Conservation (phyloP, 2,888 invertebrate genomes). For the Meiosimyza platycephala region DNA sequence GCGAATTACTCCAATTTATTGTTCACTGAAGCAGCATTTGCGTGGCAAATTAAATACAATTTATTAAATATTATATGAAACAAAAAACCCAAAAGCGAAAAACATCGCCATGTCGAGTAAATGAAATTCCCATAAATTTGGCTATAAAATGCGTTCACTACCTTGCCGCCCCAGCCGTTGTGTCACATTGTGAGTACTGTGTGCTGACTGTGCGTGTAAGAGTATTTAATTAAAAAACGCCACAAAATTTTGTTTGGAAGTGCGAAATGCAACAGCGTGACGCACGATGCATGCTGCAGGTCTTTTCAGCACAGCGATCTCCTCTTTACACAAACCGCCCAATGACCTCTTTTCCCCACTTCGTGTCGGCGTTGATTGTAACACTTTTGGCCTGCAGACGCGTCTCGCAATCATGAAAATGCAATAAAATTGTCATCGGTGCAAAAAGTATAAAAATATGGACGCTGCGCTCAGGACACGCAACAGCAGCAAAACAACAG, state of each 20-base stretch:
- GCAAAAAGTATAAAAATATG: conserved; percentile 25
- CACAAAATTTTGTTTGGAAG: conserved; percentile 45
- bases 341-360: background rate
- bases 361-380: background rate
- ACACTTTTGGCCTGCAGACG: conserved; percentile 14
- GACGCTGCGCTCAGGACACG: conserved; percentile 14
- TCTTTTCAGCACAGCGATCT: background rate
- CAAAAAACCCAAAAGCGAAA: background rate
- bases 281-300: conserved; percentile 21
- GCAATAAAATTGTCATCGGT: conserved; percentile 37
- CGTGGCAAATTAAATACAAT: conserved; percentile 29
- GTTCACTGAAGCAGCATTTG: background rate
- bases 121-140: conserved; percentile 48
- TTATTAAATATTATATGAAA: conserved; percentile 33
- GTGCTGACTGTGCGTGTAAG: conserved; percentile 40
- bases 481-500: background rate
- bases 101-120: conserved; percentile 36
- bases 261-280: conserved; percentile 46
- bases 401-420: conserved; percentile 12
- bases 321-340: background rate
- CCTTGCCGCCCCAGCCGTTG: background rate
- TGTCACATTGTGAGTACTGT: background rate
- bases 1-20: conserved; percentile 9
- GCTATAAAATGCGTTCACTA: conserved; percentile 34
- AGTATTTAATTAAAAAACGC: conserved; percentile 48